Conservation (phyloP, 1,140 invertebrate genomes). For the Oedothorax gibbosus region DNA sequence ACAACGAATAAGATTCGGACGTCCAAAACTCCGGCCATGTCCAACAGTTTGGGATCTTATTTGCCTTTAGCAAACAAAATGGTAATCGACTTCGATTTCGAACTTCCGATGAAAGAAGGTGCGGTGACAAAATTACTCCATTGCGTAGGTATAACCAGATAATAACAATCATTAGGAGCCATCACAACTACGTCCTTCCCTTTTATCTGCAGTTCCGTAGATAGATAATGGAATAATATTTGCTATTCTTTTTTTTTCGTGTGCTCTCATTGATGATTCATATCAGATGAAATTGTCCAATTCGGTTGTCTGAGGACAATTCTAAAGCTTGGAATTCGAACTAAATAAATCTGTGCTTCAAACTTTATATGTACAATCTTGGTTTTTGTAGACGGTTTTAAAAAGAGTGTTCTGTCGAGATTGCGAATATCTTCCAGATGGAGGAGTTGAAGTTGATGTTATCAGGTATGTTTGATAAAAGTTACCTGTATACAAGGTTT, state of each 20-base stretch:
- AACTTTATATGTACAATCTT: not conserved
- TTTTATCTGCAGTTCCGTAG: constrained; percentile 7
- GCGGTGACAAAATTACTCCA: not conserved
- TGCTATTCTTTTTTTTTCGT: not conserved
- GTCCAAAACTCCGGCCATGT: no score
- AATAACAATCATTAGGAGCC: constrained; percentile 12
- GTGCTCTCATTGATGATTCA: not conserved
- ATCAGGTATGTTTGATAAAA: not conserved
- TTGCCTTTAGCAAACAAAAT: no score
- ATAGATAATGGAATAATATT: constrained; percentile 17
- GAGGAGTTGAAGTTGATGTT: not conserved
- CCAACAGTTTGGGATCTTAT: no score
- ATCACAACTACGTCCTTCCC: not conserved
- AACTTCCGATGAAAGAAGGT: not conserved
- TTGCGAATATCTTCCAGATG: not conserved
- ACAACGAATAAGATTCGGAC: no score
- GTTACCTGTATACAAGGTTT: no score
- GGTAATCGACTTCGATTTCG: no score
- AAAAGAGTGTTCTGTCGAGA: not conserved
- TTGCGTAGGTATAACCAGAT: constrained; percentile 6
- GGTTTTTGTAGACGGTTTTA: not conserved
- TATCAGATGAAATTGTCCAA: not conserved
- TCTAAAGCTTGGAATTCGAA: constrained; percentile 18
- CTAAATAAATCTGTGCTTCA: not conserved
- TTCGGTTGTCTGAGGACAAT: constrained; percentile 5